These are phyloP conservation scores for Drosophila sechellia DNA, from an alignment of 1,140 invertebrate species.

Conservation along the genomic window DNA sequence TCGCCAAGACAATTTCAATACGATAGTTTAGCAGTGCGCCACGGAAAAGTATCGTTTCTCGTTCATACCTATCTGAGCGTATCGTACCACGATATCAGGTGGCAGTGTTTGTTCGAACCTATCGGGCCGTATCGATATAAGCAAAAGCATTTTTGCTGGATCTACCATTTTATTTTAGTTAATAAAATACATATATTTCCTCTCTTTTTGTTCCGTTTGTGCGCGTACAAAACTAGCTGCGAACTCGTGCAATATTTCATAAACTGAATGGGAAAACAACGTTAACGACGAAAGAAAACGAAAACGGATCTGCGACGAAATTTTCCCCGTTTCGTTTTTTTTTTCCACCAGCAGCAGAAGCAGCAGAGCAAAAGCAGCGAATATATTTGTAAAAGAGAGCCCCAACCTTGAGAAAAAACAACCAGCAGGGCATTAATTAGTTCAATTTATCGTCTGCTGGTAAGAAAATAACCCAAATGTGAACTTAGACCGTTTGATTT, in stretches of 20 bases:
- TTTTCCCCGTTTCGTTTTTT: slow-evolving; percentile 62
- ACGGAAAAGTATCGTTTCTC: background rate
- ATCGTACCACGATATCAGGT: too few species aligned
- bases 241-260: slow-evolving; percentile 27
- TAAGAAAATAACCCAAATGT: slow-evolving; percentile 23
- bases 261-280: slow-evolving; percentile 2
- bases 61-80: background rate
- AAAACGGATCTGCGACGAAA: slow-evolving; percentile 51
- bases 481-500: background rate
- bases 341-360: slow-evolving; percentile 51
- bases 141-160: slow-evolving; percentile 68
- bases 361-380: slow-evolving; percentile 28
- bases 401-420: slow-evolving; percentile 79
- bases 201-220: slow-evolving; percentile 68
- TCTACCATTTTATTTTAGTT: slow-evolving; percentile 81
- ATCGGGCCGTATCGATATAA: slow-evolving; percentile 3
- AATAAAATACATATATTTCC: slow-evolving; percentile 76
- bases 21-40: background rate
- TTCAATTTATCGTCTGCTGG: slow-evolving; percentile 62
- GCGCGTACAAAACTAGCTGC: slow-evolving; percentile 53
- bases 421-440: slow-evolving; percentile 69
- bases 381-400: slow-evolving; percentile 64
- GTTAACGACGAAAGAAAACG: slow-evolving; percentile 2
- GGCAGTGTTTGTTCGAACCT: too few species aligned
- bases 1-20: background rate